Percentiles rank a stretch among this genome's conserved stretches.
phyloP scores from a whole-genome alignment of 2,888 invertebrate genomes.

The Bugula neritina region DNA sequence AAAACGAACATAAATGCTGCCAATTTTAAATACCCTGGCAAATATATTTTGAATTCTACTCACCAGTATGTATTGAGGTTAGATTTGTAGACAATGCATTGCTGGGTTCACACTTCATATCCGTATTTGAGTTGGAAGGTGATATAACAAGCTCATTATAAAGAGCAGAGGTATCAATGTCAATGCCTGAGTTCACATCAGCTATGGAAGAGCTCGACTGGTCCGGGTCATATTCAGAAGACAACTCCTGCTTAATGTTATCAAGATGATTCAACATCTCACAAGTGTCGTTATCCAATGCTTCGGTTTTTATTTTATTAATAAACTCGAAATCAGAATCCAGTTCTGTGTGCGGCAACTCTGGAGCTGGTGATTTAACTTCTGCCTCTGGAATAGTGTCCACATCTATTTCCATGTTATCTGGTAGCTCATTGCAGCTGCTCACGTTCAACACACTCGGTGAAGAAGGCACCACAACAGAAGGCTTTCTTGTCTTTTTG shows the following conservation, averaged over 20 bases:
- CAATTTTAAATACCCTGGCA: too few relatives aligned
- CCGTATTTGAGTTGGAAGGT: neutral
- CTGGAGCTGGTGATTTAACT: neutral
- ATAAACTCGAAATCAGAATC: neutral
- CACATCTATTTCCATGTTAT: neutral
- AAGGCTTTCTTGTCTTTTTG: neutral
- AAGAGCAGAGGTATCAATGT: neutral
- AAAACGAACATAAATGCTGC: too few relatives aligned
- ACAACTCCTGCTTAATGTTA: neutral
- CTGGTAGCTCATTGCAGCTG: too few relatives aligned
- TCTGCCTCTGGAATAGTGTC: neutral
- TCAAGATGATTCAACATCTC: neutral
- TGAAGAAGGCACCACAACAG: too few relatives aligned
- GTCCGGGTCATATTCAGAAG: neutral
- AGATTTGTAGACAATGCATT: too few relatives aligned
- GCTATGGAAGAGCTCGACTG: neutral
- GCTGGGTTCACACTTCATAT: too few relatives aligned
- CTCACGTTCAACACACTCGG: too few relatives aligned
- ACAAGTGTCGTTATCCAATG: neutral
- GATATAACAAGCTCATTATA: neutral
- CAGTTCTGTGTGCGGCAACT: neutral
- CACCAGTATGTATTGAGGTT: too few relatives aligned
- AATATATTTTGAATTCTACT: too few relatives aligned
- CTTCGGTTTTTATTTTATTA: neutral
- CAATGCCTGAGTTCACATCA: neutral